These are phyloP conservation scores for Cololabis saira DNA, from an alignment of 2,113 vertebrate genomes.

Conservation along the genomic window DNA sequence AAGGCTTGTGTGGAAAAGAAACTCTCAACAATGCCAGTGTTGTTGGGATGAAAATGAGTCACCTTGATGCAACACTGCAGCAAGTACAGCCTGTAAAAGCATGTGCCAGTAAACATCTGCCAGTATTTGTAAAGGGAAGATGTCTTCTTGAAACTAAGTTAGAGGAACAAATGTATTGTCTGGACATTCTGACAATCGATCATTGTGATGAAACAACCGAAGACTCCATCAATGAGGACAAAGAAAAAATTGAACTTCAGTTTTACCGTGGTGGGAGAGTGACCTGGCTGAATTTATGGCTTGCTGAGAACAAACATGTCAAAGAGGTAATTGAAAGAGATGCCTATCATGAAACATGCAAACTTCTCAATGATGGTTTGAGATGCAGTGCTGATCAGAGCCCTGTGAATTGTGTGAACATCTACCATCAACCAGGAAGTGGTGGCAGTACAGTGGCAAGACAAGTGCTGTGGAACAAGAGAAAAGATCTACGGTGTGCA, in stretches of 20 bases:
- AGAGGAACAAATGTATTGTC: slow-evolving; percentile 81
- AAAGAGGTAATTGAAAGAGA: slow-evolving; percentile 84
- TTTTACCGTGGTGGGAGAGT: slow-evolving; percentile 86
- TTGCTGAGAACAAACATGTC: slow-evolving; percentile 78
- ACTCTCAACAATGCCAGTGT: slow-evolving; percentile 75
- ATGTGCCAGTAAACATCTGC: slow-evolving; percentile 66
- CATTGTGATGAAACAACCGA: slow-evolving; percentile 79
- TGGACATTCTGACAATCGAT: slow-evolving; percentile 82
- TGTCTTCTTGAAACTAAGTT: slow-evolving; percentile 74
- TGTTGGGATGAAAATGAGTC: slow-evolving; percentile 86
- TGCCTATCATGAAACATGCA: slow-evolving; percentile 70
- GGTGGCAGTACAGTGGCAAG: slow-evolving; percentile 88
- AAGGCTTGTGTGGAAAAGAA: slow-evolving; percentile 74
- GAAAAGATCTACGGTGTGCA: slow-evolving; percentile 80
- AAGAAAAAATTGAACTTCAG: slow-evolving; percentile 71
- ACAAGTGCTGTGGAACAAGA: slow-evolving; percentile 85
- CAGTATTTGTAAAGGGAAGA: slow-evolving; percentile 68
- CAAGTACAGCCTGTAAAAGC: slow-evolving; percentile 66
- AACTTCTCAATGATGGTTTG: slow-evolving; percentile 64
- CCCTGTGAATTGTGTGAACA: slow-evolving; percentile 78
- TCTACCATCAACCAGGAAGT: slow-evolving; percentile 89
- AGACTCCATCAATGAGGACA: slow-evolving; percentile 66
- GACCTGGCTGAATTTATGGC: slow-evolving; percentile 85
- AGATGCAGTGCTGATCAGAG: slow-evolving; percentile 40
- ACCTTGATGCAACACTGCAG: slow-evolving; percentile 81